These are phyloP conservation scores for Botia almorhae DNA, from an alignment of 2,797 vertebrate genomes.

Conservation along the genomic window DNA sequence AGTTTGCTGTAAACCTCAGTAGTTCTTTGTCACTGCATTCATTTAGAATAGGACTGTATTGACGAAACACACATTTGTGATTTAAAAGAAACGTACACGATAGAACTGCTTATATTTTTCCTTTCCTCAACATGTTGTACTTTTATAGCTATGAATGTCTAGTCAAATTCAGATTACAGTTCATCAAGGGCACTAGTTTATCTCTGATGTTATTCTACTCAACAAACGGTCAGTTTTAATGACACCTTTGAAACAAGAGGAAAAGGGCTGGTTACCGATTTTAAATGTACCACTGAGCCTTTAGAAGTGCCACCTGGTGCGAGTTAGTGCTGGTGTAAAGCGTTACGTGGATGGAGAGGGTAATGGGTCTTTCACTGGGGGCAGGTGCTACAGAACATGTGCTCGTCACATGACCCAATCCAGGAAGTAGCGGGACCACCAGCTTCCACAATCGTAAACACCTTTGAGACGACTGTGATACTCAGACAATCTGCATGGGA, in stretches of 20 bases:
- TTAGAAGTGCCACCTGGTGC: constrained; percentile 54
- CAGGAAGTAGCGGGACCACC: constrained; percentile 61
- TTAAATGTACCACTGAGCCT: constrained; percentile 59
- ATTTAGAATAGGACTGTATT: constrained; percentile 47
- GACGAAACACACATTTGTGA: constrained; percentile 47
- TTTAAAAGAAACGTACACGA: constrained; percentile 41
- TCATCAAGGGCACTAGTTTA: constrained; percentile 50
- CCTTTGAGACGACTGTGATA: constrained; percentile 51
- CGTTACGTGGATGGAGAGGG: constrained; percentile 43
- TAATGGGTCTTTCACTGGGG: constrained; percentile 61
- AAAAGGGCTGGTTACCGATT: constrained; percentile 62
- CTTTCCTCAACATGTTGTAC: constrained; percentile 50
- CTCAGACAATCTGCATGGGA: constrained; percentile 60
- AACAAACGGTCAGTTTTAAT: constrained; percentile 47
- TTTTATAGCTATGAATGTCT: constrained; percentile 58
- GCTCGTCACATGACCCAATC: constrained; percentile 40
- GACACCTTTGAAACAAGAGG: constrained; percentile 52
- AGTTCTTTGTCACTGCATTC: constrained; percentile 59
- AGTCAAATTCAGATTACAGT: constrained; percentile 49
- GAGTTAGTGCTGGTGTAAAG: constrained; percentile 59
- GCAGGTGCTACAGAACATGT: constrained; percentile 64
- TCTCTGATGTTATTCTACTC: constrained; percentile 53
- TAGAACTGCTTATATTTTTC: constrained; percentile 53
- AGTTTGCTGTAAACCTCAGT: constrained; percentile 51
- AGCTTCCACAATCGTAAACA: constrained; percentile 54